Base-by-base conservation (phyloP, 1,140 invertebrate species). In the Scaptodrosophila lebanonensis region DNA sequence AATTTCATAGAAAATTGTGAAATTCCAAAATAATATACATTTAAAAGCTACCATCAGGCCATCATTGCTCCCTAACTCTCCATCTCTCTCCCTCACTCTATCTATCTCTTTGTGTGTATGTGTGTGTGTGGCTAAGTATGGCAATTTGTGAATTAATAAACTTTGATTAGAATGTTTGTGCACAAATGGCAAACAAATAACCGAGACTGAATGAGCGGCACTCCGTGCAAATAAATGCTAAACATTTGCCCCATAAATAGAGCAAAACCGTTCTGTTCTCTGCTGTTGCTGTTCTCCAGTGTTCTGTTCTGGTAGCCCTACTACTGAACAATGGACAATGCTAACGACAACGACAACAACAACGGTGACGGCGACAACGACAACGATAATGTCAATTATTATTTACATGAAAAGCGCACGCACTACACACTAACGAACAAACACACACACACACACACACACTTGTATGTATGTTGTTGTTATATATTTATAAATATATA, bases 111-210 rank as follows among this genome's bases (percentile, higher is more conserved):
- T 50, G 20, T 49, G 35, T 52, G 36, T 2, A 33, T 52, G 33
- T 42, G 6, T 35, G n/a, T 32, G 17, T 35, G 30, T 66, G 51
- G 52, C 58, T 68, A 59, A 75, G 49, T 64, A 40, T 45, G 64
- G 70, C 66, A 69, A 73, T 75, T 75, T 75, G 70, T 75, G 62
- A 75, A 75, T 75, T 68, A 75, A 75, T 75, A 68, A 75, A 69
- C 70, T 75, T 60, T 75, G 59, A 69, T 75, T 69, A 52, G 65
- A 54, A 69, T 75, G 66, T 68, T 67, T 72, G 58, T 48, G 58
- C 58, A 65, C 45, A 63, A 58, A 70, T 33, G 48, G 9, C 42
- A 62, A 66, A 22, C 27, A 17, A 48, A 18, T 25, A 8, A 17
- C 4, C 2, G 15, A 1, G 3, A 0, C 1, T 5, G n/a, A 2